Conservation (phyloP, 2,888 invertebrate genomes). For the Ptycholaimellus sp. region DNA sequence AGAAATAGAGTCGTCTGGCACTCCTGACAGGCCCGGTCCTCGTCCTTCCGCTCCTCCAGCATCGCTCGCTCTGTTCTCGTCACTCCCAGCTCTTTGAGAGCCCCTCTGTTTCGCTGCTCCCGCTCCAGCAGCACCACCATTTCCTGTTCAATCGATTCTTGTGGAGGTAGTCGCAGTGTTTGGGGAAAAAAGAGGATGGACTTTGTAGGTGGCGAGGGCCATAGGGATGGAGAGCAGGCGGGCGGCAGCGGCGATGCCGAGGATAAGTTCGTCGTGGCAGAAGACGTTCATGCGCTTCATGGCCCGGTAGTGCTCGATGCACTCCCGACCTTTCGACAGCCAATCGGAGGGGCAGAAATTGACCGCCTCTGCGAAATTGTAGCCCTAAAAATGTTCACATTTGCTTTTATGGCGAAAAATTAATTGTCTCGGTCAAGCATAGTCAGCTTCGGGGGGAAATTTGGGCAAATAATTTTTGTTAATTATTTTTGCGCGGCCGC, state of each 20-base stretch:
- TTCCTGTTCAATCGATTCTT: slow-evolving; percentile 1
- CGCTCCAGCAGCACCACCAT: neutral
- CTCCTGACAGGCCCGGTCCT: slow-evolving; percentile 9
- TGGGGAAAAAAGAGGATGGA: neutral
- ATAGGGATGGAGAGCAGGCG: slow-evolving; percentile 61
- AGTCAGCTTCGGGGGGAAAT: too few relatives aligned
- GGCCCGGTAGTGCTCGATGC: slow-evolving; percentile 73
- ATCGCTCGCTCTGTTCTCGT: slow-evolving; percentile 5
- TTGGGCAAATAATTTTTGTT: too few relatives aligned
- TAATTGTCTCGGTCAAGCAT: too few relatives aligned
- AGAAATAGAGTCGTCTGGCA: slow-evolving; percentile 90
- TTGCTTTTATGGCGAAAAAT: too few relatives aligned
- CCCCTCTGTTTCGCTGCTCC: too few relatives aligned
- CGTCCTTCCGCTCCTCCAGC: slow-evolving; percentile 10
- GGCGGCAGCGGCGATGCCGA: slow-evolving; percentile 74
- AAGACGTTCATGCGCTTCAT: slow-evolving; percentile 85
- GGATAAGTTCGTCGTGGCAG: slow-evolving; percentile 90
- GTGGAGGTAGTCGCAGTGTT: slow-evolving; percentile 2
- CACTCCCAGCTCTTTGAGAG: slow-evolving; percentile 4
- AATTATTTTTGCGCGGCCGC: too few relatives aligned
- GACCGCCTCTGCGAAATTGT: slow-evolving; percentile 97
- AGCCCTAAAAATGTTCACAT: too few relatives aligned
- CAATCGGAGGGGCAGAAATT: slow-evolving; percentile 98
- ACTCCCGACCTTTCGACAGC: slow-evolving; percentile 76
- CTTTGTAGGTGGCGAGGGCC: slow-evolving; percentile 62